Evolutionary conservation across 2,888 invertebrate species (phyloP).

Genomic region (Linnaemya vulpina): DNA sequence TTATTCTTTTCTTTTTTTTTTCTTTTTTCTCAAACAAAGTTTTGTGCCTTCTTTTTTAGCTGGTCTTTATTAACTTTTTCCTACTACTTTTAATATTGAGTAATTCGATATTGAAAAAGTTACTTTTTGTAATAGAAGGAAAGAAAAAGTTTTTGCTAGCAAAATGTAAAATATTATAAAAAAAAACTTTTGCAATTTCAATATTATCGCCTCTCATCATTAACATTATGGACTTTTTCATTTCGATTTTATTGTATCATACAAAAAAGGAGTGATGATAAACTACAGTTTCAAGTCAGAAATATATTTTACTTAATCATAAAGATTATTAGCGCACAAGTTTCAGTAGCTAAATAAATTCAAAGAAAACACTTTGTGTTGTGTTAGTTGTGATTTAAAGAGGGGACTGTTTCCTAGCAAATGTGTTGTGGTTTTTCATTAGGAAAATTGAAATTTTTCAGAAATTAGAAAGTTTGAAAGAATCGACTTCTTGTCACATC

Average conservation of each 20-base stretch:
- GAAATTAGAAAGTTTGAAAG: no score
- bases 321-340: background rate
- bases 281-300: background rate
- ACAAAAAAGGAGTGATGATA: constrained; percentile 43
- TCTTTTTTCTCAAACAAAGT: constrained; percentile 50
- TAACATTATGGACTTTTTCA: constrained; percentile 74
- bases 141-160: constrained; percentile 34
- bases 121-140: constrained; percentile 19
- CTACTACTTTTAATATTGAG: constrained; percentile 23
- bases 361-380: background rate
- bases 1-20: constrained; percentile 8
- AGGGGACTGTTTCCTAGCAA: no score
- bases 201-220: constrained; percentile 81
- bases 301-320: background rate
- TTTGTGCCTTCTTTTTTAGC: constrained; percentile 41
- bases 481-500: no score
- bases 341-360: background rate
- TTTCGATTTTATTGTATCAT: constrained; percentile 1
- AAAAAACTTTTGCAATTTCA: constrained; percentile 79
- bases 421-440: no score
- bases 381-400: background rate
- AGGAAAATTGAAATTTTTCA: no score
- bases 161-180: constrained; percentile 66
- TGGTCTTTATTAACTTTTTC: constrained; percentile 48
- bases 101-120: constrained; percentile 56